These are phyloP conservation scores for Dreissena polymorpha DNA, from an alignment of 1,140 invertebrate species.

Conservation along the genomic window DNA sequence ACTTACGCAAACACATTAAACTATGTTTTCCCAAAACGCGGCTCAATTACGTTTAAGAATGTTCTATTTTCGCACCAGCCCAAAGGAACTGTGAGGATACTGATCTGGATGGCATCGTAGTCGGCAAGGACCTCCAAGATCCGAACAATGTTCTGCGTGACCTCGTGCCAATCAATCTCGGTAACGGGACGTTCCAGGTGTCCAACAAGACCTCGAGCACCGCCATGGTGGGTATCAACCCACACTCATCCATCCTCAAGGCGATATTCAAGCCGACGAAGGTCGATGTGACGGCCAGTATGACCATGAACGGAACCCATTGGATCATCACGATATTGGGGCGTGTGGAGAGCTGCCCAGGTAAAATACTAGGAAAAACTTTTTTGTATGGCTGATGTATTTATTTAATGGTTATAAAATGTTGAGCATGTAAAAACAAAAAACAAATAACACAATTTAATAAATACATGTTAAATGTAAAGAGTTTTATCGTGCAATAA, in stretches of 20 bases:
- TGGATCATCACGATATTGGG: slow-evolving; percentile 35
- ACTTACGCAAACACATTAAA: too few species aligned
- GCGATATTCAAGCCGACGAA: slow-evolving; percentile 19
- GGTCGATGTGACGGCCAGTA: slow-evolving; percentile 19
- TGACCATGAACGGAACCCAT: slow-evolving; percentile 43
- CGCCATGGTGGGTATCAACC: not conserved
- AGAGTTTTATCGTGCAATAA: too few species aligned
- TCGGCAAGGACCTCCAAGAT: slow-evolving; percentile 2
- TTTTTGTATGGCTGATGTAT: too few species aligned
- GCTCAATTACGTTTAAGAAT: too few species aligned
- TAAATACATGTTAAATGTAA: too few species aligned
- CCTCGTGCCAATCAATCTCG: not conserved
- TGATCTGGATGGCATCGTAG: not conserved
- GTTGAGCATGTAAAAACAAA: too few species aligned
- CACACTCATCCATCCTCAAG: slow-evolving; percentile 33
- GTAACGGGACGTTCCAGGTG: slow-evolving; percentile 28
- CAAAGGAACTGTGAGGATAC: slow-evolving; percentile 27
- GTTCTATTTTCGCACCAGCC: too few species aligned
- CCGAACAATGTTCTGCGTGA: not conserved
- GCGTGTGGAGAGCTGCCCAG: slow-evolving; percentile 23
- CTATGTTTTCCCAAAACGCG: too few species aligned
- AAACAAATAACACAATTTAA: too few species aligned
- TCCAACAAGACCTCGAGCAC: slow-evolving; percentile 5
- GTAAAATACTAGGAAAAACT: too few species aligned
- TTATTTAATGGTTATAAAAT: too few species aligned